A percentile compares a stretch with the other conserved stretches of the same genome.
These are phyloP conservation scores for Hydrotaea cyrtoneurina DNA, from an alignment of 2,888 invertebrate genomes.

Conservation along the genomic window DNA sequence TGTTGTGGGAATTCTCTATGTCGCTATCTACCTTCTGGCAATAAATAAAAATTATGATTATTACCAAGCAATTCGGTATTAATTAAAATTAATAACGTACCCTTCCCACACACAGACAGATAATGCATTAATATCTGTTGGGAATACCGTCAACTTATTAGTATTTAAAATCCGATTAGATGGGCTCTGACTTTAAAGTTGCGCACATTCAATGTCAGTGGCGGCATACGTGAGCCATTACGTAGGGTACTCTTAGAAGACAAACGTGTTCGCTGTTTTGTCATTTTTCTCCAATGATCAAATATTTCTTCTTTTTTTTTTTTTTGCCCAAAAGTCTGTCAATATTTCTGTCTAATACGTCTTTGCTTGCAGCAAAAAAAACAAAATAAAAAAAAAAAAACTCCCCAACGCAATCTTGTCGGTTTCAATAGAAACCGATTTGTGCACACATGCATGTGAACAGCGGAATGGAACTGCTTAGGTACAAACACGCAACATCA, in stretches of 20 bases:
- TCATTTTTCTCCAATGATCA: background rate
- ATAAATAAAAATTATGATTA: background rate
- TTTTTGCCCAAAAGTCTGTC: constrained; percentile 2
- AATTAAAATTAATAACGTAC: constrained; percentile 13
- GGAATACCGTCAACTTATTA: background rate
- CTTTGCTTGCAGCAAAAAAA: background rate
- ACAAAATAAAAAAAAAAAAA: background rate
- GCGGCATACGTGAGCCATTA: background rate
- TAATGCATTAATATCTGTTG: background rate
- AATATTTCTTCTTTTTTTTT: background rate
- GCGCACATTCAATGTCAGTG: background rate
- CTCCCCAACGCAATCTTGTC: background rate
- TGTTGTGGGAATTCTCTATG: too few relatives aligned
- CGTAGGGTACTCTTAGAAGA: background rate
- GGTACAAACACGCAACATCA: background rate
- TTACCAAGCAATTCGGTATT: background rate
- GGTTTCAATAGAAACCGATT: background rate
- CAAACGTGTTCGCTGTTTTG: constrained; percentile 13
- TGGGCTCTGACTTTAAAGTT: background rate
- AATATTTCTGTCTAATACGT: constrained; percentile 13
- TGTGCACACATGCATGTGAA: background rate
- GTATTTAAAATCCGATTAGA: constrained; percentile 5
- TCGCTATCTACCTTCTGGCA: background rate
- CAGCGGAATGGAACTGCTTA: background rate
- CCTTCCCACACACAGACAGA: background rate